Base-by-base conservation (phyloP, 1,140 invertebrate species). In the Stegodyphus mimosarum region DNA sequence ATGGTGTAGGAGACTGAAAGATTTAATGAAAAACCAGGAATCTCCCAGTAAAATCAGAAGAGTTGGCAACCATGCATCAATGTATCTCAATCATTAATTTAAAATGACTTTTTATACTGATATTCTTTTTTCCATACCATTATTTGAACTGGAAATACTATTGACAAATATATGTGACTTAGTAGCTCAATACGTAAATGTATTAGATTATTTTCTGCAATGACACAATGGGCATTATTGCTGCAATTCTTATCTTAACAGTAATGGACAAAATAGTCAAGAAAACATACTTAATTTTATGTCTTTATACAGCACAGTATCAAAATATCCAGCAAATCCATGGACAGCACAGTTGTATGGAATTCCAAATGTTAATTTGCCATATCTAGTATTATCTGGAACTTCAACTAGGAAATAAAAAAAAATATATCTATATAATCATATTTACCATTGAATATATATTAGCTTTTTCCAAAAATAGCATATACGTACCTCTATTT, bases 321-420 rank as follows among this genome's bases (percentile, higher is more conserved):
- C 95, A 92, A 99, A 99, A 90, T 98, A 99, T 4, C 98, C 98
- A 74, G 95, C 95, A 90, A 99, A 96, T 7, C 97, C 98, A 90
- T 98, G 96, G 67, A 99, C 90, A 1, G 97, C 92, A 89, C 94
- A 94, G 88, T 97, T 94, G 87, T 94, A 92, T 49, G 92, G 89
- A 0, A 94, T 93, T 6, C 92, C 89, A 91, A 98, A 99, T 51
- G 91, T 92, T 7, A 96, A 90, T 10, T 91, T 92, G 74, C 92
- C 92, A 89, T 94, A 94, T 60, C 97, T 92, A 64, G 88, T 90
- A 90, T 98, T 98, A 88, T 95, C 93, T 80, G 93, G 93, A 51
- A 90, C 90, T 69, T 87, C 78, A 88, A 91, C 92, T 93, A 87
- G 64, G 88, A 86, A 63, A 63, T 6, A 53, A 52, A 63, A 49